Conservation (phyloP, 2,888 invertebrate species). For the Oscheius sp. region DNA sequence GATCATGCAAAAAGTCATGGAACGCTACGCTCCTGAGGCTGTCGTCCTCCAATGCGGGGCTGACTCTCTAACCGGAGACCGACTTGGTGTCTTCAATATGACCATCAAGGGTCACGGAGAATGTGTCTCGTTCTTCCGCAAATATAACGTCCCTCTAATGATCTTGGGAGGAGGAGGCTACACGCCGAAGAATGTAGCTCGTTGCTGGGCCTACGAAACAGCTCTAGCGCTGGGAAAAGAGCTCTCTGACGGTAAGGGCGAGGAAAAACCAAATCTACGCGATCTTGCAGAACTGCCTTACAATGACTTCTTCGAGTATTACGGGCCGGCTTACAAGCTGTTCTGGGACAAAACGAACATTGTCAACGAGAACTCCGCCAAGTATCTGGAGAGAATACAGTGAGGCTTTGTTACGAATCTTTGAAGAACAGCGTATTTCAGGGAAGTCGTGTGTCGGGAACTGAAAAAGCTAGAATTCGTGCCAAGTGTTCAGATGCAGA, state of each 20-base stretch:
- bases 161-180: constrained; percentile 85
- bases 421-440: constrained; percentile 9
- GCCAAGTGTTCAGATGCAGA: constrained; percentile 70
- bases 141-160: constrained; percentile 93
- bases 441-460: constrained; percentile 58
- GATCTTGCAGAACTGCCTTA: constrained; percentile 62
- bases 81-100: constrained; percentile 87
- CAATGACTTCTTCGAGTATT: constrained; percentile 69
- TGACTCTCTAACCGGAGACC: constrained; percentile 94
- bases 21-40: constrained; percentile 97
- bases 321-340: constrained; percentile 66
- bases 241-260: constrained; percentile 56
- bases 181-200: constrained; percentile 67
- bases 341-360: constrained; percentile 64
- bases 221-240: constrained; percentile 77
- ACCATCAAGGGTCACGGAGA: constrained; percentile 64
- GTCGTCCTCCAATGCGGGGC: constrained; percentile 98
- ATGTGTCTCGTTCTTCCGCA: constrained; percentile 97
- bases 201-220: constrained; percentile 98
- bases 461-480: constrained; percentile 59
- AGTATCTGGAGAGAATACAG: constrained; percentile 59
- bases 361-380: constrained; percentile 61
- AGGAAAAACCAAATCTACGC: neutral
- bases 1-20: constrained; percentile 83
- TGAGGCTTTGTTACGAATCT: constrained; percentile 33